A percentile compares a stretch with the other conserved stretches of the same genome.
phyloP scores from a whole-genome alignment of 2,113 vertebrate genomes.

The Trachemys scripta region DNA sequence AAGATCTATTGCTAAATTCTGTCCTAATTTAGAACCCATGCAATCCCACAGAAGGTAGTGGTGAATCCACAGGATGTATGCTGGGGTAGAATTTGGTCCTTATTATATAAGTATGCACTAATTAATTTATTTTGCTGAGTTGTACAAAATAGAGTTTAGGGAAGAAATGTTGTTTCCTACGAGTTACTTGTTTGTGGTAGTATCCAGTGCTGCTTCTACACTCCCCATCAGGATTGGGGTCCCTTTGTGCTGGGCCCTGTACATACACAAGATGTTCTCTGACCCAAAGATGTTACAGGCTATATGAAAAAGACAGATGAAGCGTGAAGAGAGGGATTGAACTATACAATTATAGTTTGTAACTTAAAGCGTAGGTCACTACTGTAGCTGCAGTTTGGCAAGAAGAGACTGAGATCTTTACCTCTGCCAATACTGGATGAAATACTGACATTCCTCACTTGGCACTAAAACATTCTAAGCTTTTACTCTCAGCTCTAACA shows the following conservation, averaged over 20 bases:
- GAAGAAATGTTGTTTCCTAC: background rate
- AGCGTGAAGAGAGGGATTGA: background rate
- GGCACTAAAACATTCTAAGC: background rate
- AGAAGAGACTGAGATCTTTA: background rate
- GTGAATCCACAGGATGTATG: background rate
- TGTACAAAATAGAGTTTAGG: background rate
- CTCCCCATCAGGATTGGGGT: background rate
- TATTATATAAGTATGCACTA: background rate
- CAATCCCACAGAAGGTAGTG: background rate
- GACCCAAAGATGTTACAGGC: background rate
- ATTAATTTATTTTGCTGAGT: background rate
- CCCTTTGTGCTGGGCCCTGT: background rate
- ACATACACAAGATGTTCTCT: background rate
- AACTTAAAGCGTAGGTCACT: background rate
- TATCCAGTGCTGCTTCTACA: background rate
- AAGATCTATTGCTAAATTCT: background rate
- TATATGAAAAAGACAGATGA: background rate
- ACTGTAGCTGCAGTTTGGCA: background rate
- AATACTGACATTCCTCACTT: background rate
- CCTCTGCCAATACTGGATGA: background rate
- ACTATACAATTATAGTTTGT: background rate
- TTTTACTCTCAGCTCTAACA: background rate
- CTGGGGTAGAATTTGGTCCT: background rate
- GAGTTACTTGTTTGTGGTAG: background rate
- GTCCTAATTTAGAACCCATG: rapidly evolving